Conservation (phyloP, 92 coral and sea anemone species). For the Umimayanthus chanpuru region DNA sequence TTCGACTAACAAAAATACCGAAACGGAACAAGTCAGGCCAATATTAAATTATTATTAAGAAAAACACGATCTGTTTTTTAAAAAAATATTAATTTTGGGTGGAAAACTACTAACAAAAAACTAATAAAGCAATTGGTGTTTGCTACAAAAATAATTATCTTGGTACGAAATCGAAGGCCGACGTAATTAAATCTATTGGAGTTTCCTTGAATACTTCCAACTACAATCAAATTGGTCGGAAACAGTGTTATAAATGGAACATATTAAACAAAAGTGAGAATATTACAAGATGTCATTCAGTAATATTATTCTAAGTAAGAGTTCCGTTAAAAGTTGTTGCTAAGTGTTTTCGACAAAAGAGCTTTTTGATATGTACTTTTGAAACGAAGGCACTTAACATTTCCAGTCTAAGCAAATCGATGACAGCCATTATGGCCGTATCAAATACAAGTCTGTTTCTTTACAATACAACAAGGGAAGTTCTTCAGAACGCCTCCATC, state of each 20-base stretch:
- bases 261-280: neutral
- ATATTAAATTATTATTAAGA: no score
- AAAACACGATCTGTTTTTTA: no score
- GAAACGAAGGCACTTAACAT: neutral
- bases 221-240: neutral
- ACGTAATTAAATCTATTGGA: neutral
- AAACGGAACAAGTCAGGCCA: no score
- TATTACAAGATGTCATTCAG: neutral
- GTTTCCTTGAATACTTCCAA: neutral
- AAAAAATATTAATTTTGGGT: neutral
- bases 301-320: neutral
- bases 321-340: neutral
- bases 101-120: neutral
- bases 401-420: neutral
- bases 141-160: conserved; percentile 7
- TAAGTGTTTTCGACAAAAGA: neutral
- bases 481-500: neutral
- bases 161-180: neutral
- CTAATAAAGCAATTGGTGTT: neutral
- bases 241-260: neutral
- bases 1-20: no score
- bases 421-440: conserved; percentile 2
- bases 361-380: neutral
- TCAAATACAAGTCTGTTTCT: neutral
- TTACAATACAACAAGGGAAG: conserved; percentile 1